Percentiles rank a stretch among this genome's conserved stretches.
These are phyloP conservation scores for Leucania comma DNA, from an alignment of 2,888 invertebrate species.

Conservation along the genomic window DNA sequence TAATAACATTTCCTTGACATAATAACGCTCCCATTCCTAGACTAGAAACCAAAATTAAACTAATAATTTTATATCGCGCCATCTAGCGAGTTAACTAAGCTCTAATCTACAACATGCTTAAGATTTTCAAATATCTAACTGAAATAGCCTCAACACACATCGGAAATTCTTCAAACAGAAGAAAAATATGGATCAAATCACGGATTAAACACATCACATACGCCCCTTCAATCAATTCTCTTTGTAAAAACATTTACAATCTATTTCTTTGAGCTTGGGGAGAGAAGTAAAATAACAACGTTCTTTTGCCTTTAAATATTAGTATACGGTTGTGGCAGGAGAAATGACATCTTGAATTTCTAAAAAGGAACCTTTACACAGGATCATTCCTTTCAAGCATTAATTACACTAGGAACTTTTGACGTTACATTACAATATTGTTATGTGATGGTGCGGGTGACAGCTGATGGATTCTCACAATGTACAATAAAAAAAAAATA, in stretches of 20 bases:
- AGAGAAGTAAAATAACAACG: constrained; percentile 53
- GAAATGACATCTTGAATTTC: background rate
- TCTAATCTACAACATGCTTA: too few species aligned
- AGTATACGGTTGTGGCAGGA: background rate
- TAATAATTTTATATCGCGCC: too few species aligned
- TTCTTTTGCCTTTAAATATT: background rate
- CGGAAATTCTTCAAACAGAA: background rate
- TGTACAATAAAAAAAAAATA: too few species aligned
- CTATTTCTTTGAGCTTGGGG: constrained; percentile 46
- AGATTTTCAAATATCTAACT: too few species aligned
- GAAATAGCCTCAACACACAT: background rate
- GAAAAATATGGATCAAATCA: constrained; percentile 24
- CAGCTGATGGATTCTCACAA: too few species aligned
- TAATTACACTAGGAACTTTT: background rate
- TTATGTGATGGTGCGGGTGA: too few species aligned
- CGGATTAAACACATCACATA: constrained; percentile 12
- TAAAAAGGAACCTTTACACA: background rate
- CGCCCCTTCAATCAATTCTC: constrained; percentile 32
- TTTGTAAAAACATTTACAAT: constrained; percentile 55
- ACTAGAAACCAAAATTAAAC: too few species aligned
- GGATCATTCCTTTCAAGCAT: background rate
- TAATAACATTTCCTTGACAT: too few species aligned
- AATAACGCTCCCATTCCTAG: too few species aligned
- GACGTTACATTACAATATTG: background rate
- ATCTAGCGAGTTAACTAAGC: too few species aligned